Percentiles rank a stretch among this genome's conserved stretches.
These are phyloP conservation scores for Thymelicus lineola DNA, from an alignment of 2,888 invertebrate genomes.

Conservation along the genomic window DNA sequence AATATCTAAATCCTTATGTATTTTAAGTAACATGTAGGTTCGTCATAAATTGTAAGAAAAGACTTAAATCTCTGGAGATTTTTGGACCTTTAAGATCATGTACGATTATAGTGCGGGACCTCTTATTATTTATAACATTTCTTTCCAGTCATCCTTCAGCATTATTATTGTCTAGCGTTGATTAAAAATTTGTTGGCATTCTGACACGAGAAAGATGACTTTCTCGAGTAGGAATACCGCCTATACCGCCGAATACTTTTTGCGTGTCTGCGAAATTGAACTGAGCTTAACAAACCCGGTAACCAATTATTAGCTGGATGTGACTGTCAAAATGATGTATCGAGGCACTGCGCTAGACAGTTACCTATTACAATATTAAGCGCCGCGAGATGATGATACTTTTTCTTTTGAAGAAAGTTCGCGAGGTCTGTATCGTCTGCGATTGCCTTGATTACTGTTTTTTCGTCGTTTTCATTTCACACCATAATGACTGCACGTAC, in stretches of 20 bases:
- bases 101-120: too few relatives aligned
- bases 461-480: slow-evolving; percentile 34
- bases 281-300: slow-evolving; percentile 35
- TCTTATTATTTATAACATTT: too few relatives aligned
- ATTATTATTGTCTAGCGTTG: neutral
- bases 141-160: neutral
- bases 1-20: too few relatives aligned
- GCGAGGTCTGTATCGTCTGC: slow-evolving; percentile 30
- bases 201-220: slow-evolving; percentile 20
- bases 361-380: slow-evolving; percentile 29
- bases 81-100: too few relatives aligned
- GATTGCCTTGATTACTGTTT: slow-evolving; percentile 33
- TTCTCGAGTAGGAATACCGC: neutral
- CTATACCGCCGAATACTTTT: slow-evolving; percentile 12
- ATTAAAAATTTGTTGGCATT: slow-evolving; percentile 7
- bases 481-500: slow-evolving; percentile 33
- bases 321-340: slow-evolving; percentile 38
- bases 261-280: slow-evolving; percentile 35
- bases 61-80: too few relatives aligned
- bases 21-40: too few relatives aligned
- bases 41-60: too few relatives aligned
- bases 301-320: slow-evolving; percentile 33
- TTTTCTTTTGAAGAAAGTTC: slow-evolving; percentile 38
- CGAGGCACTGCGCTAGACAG: slow-evolving; percentile 24
- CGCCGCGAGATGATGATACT: slow-evolving; percentile 10